Evolutionary conservation across 1,140 invertebrate species (phyloP), one percentile per base, ranked within the genome.

Genomic region (Pteromalus puparum): DNA sequence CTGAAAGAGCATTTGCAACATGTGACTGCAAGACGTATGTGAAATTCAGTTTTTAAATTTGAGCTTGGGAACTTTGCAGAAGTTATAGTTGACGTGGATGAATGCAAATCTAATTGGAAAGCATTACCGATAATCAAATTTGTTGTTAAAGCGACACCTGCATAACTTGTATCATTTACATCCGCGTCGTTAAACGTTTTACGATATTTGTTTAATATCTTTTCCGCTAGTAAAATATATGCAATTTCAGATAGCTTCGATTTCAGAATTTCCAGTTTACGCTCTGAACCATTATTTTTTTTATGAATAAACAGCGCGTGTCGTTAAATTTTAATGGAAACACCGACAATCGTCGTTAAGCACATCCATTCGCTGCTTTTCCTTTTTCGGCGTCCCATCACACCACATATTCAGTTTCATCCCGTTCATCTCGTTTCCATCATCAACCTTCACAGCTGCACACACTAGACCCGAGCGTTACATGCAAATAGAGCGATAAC

Each of bases 401-500:
- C n/a, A 78, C 12, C 76, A 34, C 1, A 24, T 42, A 65, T 65
- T 12, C 6, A 21, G 7, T 26, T 76, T 46, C 13, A 53, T 46
- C 26, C 13, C 76, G 30, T 75, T 18, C 18, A 61, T 24, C 24
- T 77, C 75, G 28, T 38, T 24, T 42, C 12, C 34, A 26, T 42
- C 38, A 21, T 75, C 18, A 12, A 13, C 21, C 10, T 21, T 24
- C 61, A 15, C 61, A 9, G 61, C 61, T 24, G 61, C 4, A 2
- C n/a, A 26, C 0, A n/a, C 65, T 10, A 5, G 65, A 26, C 18
- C 1, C 42, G 42, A 28, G 30, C n/a, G 3, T 13, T 28, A 2
- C 67, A 73, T 72, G 67, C 68, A 81, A 81, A 81, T 61, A 81
- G 42, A 73, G 42, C 46, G 46, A 81, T 77, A 77, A 77, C 46